Base-by-base conservation (phyloP, 2,113 vertebrate species). In the Nibea coibor region DNA sequence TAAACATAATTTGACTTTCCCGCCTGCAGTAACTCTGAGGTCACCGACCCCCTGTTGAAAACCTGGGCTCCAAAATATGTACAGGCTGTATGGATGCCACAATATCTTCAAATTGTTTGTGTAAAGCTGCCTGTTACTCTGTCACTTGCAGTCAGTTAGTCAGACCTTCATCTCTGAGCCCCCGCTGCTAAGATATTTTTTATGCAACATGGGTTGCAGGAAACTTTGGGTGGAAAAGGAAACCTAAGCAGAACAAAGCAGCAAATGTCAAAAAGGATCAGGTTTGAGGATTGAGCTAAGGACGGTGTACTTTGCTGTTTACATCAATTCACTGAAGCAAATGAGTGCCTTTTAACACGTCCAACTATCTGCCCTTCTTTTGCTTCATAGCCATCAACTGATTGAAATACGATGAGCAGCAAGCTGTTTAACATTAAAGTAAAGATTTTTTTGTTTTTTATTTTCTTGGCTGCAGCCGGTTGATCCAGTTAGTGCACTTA, bases 401-500 rank as follows among this genome's bases (percentile, higher is more conserved):
- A 73, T 72, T 78, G 31, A 12, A 43, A 62, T 6, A 43, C 61
- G 43, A 62, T 11, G 9, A 61, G n/a, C 8, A 4, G 16, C 1
- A 15, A 28, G 9, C 20, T 70, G 39, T 56, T 61, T 48, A 7
- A 61, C 31, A 9, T 64, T 75, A 26, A 48, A 19, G 17, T 3
- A 22, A 61, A 76, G 59, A 35, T 2, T 35, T 6, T 28, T 35
- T 31, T 28, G 4, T 28, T 31, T 31, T 35, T 17, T 57, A 39
- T 35, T 28, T 1, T 53, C 17, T 42, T 4, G n/a, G 39, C 45
- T 70, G n/a, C 14, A 20, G 3, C 22, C 22, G 24, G 14, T 31
- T 20, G 26, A 81, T 80, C 31, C 24, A 19, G 31, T 86, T 62
- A 80, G 51, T 48, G 35, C 22, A 65, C 64, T 83, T 72, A 57